These are phyloP conservation scores for Indicator indicator DNA, from an alignment of 2,113 vertebrate species.

Conservation along the genomic window DNA sequence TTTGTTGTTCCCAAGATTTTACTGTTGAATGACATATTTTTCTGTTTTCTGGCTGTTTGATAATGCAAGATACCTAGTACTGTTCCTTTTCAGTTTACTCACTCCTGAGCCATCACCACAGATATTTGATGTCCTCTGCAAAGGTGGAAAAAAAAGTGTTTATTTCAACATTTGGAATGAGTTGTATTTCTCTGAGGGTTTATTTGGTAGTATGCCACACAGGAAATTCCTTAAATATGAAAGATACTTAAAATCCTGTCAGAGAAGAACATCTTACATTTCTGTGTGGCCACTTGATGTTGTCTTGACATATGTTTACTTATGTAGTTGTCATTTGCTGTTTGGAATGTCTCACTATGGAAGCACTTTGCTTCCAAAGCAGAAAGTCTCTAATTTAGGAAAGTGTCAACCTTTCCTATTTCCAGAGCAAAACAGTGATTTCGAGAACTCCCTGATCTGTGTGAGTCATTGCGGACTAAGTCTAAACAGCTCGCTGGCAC, in stretches of 20 bases:
- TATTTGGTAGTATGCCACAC: conserved; percentile 19
- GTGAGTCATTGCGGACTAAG: background rate
- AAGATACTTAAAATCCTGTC: background rate
- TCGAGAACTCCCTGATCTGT: background rate
- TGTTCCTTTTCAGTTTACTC: background rate
- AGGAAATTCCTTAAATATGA: conserved; percentile 32
- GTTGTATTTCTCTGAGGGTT: background rate
- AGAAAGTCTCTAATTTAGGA: background rate
- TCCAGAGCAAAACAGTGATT: background rate
- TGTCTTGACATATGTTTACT: conserved; percentile 25
- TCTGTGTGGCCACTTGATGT: conserved; percentile 15
- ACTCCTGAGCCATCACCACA: background rate
- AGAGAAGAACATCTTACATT: background rate
- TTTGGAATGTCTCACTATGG: conserved; percentile 11
- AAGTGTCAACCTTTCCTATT: background rate
- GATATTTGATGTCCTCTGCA: background rate
- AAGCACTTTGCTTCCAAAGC: background rate
- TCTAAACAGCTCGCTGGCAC: background rate
- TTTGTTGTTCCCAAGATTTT: background rate
- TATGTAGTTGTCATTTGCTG: conserved; percentile 10
- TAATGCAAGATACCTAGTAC: background rate
- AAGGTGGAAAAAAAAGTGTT: background rate
- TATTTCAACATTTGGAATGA: background rate
- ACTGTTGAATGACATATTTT: background rate
- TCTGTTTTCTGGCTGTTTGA: background rate